Percentiles rank a stretch among this genome's conserved stretches.
Evolutionary conservation across 2,113 vertebrate genomes (phyloP).

Genomic region (Meriones unguiculatus): DNA sequence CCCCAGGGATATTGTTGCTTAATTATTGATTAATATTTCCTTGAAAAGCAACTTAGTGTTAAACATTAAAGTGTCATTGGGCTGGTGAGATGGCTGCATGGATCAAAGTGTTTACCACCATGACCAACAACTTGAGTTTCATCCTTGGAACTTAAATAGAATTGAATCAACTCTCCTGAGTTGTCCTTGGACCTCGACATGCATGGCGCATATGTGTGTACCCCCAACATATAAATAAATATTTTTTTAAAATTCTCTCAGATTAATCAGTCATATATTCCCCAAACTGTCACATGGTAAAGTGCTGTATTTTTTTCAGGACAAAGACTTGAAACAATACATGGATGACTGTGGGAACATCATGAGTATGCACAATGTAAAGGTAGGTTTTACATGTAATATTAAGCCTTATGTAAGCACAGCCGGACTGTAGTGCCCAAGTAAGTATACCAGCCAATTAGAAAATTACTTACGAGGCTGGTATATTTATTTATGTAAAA

Average conservation of each 20-base stretch:
- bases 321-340: constrained; percentile 99
- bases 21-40: constrained; percentile 46
- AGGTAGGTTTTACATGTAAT: constrained; percentile 87
- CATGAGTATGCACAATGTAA: constrained; percentile 99
- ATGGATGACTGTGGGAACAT: constrained; percentile 99
- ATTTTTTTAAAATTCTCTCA: not conserved
- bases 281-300: constrained; percentile 19
- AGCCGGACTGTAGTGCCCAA: not conserved
- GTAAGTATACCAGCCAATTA: not conserved
- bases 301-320: constrained; percentile 87
- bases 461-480: too few species aligned
- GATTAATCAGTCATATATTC: not conserved
- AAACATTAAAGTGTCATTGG: constrained; percentile 14
- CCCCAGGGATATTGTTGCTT: not conserved
- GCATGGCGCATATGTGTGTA: too few species aligned
- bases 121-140: not conserved
- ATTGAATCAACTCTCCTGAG: too few species aligned
- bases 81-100: too few species aligned
- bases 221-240: not conserved
- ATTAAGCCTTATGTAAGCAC: constrained; percentile 19
- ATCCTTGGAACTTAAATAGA: not conserved
- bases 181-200: not conserved
- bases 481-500: constrained; percentile 40
- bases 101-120: not conserved
- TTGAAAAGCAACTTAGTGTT: constrained; percentile 28